phyloP scores from a whole-genome alignment of 2,797 vertebrate genomes.

The Carduelis carduelis region DNA sequence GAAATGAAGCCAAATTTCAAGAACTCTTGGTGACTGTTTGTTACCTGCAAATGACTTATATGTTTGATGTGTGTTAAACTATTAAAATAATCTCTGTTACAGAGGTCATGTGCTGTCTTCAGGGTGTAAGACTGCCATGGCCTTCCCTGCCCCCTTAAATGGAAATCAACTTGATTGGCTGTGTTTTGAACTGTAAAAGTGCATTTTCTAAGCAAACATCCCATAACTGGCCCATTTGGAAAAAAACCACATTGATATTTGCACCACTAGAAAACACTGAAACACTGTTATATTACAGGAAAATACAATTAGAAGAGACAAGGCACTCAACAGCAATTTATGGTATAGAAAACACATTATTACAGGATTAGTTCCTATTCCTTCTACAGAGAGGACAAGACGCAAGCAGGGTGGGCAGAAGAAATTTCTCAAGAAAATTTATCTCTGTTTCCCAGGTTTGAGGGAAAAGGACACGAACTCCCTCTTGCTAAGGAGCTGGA shows the following conservation, averaged over 20 bases:
- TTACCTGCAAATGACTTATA: neutral
- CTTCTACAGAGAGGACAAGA: neutral
- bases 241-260: accelerated
- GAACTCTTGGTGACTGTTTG: neutral
- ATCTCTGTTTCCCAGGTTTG: neutral
- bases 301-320: neutral
- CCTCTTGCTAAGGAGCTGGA: neutral
- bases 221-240: neutral
- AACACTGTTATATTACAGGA: neutral
- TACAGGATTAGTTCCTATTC: neutral
- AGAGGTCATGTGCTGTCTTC: neutral
- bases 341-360: neutral
- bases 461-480: accelerated
- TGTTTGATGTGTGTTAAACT: neutral
- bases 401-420: neutral
- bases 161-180: neutral
- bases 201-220: neutral
- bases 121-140: neutral
- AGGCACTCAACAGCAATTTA: neutral
- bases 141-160: neutral
- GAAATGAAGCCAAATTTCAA: neutral
- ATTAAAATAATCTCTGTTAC: neutral
- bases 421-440: neutral
- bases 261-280: neutral
- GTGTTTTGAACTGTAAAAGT: neutral